phyloP scores from a whole-genome alignment of 2,113 vertebrate species.

The Edolisoma coerulescens region DNA sequence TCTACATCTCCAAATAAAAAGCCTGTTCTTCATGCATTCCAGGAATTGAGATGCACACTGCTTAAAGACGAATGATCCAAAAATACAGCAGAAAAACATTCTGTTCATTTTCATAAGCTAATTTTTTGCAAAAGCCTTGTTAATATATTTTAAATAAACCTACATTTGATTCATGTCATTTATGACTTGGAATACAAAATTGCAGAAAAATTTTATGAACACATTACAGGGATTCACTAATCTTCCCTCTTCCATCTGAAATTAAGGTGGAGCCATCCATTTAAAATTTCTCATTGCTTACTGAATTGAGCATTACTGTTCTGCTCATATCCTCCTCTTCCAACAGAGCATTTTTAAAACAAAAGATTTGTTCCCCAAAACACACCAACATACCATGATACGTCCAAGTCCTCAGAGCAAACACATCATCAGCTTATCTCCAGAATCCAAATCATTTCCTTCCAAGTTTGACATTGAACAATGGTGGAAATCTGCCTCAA shows the following conservation, averaged over 20 bases:
- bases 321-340: not conserved
- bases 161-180: not conserved
- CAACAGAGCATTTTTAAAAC: not conserved
- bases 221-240: not conserved
- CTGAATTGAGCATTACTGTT: not conserved
- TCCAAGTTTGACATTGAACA: not conserved
- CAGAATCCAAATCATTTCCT: not conserved
- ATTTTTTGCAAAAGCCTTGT: not conserved
- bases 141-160: not conserved
- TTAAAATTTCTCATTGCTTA: not conserved
- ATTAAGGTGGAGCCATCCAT: not conserved
- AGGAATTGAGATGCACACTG: not conserved
- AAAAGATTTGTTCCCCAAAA: not conserved
- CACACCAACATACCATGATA: not conserved
- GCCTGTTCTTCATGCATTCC: not conserved
- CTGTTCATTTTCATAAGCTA: not conserved
- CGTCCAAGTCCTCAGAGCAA: not conserved
- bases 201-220: not conserved
- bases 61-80: not conserved
- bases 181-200: not conserved
- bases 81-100: not conserved
- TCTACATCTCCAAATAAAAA: not conserved
- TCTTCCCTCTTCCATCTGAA: not conserved
- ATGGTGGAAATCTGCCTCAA: not conserved
- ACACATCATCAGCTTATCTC: not conserved